Evolutionary conservation across 1,140 invertebrate species (phyloP), one percentile per base, ranked within the genome.

Genomic region (Camponotus pennsylvanicus): DNA sequence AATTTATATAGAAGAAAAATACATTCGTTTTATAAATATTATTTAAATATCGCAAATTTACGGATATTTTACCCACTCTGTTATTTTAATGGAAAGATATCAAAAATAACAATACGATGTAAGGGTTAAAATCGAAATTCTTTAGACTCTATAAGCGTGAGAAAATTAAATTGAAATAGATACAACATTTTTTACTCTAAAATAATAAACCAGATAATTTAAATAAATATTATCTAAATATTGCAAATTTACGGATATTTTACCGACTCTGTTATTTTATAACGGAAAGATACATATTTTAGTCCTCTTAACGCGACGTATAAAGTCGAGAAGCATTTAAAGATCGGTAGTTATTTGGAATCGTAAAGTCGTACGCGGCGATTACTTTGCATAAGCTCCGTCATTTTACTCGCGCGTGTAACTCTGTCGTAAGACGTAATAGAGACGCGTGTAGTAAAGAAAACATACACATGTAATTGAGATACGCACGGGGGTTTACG

Each of bases 391-490:
- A 69, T 67, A 78, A 37, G 11, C 27, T 21, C 32, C 18, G 42
- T 67, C 63, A 13, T 21, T 21, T 3, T 18, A 15, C 45, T 63
- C 77, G 64, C 9, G 64, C 76, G 27, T 49, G n/a, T n/a, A 49
- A 34, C 64, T 40, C 18, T 40, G 45, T 64, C 42, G 45, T 37
- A 61, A 82, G 37, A 49, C 13, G 69, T 83, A 83, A 83, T 83
- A 83, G 69, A 83, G 79, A 75, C 45, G 63, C 76, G 75, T 52
- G 49, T 52, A 18, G 15, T 21, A 67, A 80, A 59, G 76, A 89
- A 89, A 87, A 27, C 27, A 27, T 66, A 75, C n/a, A 76, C 76
- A 71, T 73, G 66, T 55, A 85, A 80, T 80, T 79, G 79, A 83
- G 79, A 83, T 83, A 83, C 79, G 79, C 69, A 34, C 69, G 49